Evolutionary conservation across 2,797 vertebrate species (phyloP), one percentile per base, ranked within the genome.

Genomic region (Tauraco hartlaubi): DNA sequence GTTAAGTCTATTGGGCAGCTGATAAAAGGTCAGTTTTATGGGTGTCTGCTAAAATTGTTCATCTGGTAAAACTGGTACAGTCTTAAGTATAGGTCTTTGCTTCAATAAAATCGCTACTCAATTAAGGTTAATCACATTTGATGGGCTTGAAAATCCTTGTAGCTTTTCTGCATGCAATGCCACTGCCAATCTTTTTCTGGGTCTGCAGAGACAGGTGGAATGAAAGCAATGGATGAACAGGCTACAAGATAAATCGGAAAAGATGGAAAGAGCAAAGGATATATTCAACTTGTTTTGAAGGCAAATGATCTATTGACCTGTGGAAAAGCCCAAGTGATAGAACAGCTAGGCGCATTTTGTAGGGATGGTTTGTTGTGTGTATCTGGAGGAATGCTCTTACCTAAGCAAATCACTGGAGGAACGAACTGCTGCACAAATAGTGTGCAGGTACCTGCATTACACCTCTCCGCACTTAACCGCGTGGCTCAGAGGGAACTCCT

Each of bases 271-370:
- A 67, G 23, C 55, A 86, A 69, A 88, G 20, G 22, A 49, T 80
- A 68, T 33, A 25, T 85, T 80, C 64, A 90, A 15, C 55, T 61
- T 91, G 18, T 75, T 96, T 95, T 78, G 68, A 82, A 46, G 35
- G 41, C 43, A 90, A 89, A 83, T 49, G 9, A 63, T 87, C 48
- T 84, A 48, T 80, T 48, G 12, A 31, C 25, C 51, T 10, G 4
- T 83, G 73, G 74, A 71, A 88, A 92, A 86, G 43, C 75, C 83
- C 41, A 95, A 79, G 64, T 35, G 61, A 56, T 63, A 81, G 78
- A 88, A 80, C 12, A 88, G 69, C 52, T 15, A 12, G 28, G 55
- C 83, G 72, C 26, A 75, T 95, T 96, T 97, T 72, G 89, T 87
- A 74, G 71, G 76, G 69, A 15, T 85, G 81, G 61, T 92, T 96